Evolutionary conservation across 2,797 vertebrate species (phyloP).

Genomic region (Oryzias sinensis): DNA sequence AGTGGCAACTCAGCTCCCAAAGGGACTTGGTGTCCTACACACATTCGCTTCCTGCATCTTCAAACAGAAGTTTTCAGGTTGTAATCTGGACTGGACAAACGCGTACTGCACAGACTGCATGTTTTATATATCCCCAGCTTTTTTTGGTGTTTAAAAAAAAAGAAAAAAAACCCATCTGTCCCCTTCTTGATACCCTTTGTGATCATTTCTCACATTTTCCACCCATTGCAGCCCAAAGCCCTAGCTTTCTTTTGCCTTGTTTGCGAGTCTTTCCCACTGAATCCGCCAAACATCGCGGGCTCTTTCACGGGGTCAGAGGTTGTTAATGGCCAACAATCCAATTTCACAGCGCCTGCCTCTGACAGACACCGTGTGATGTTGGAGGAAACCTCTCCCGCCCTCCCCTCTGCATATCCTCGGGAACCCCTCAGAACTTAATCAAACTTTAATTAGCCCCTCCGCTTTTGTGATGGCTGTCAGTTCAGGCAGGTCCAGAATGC

Average conservation of each 20-base stretch:
- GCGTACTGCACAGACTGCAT: conserved; percentile 18
- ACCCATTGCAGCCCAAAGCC: conserved; percentile 22
- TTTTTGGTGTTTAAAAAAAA: background rate
- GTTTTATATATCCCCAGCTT: conserved; percentile 24
- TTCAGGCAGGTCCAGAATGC: conserved; percentile 56
- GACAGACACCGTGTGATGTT: conserved; percentile 72
- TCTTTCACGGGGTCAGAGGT: conserved; percentile 63
- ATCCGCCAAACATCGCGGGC: conserved; percentile 30
- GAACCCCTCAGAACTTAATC: conserved; percentile 75
- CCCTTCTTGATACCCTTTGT: conserved; percentile 60
- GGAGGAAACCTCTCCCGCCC: conserved; percentile 47
- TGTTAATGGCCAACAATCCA: conserved; percentile 75
- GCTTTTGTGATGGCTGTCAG: conserved; percentile 77
- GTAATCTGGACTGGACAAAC: conserved; percentile 39
- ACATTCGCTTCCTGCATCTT: conserved; percentile 26
- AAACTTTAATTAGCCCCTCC: conserved; percentile 79
- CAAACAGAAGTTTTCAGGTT: conserved; percentile 50
- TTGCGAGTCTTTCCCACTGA: conserved; percentile 38
- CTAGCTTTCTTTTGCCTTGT: conserved; percentile 30
- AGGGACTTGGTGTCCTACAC: conserved; percentile 36
- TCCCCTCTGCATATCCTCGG: conserved; percentile 67
- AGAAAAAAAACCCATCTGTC: conserved; percentile 21
- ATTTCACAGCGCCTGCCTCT: conserved; percentile 78
- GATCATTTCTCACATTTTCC: conserved; percentile 31
- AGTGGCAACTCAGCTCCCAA: conserved; percentile 65